phyloP scores from a whole-genome alignment of 2,113 vertebrate genomes.

The Bujurquina vittata region DNA sequence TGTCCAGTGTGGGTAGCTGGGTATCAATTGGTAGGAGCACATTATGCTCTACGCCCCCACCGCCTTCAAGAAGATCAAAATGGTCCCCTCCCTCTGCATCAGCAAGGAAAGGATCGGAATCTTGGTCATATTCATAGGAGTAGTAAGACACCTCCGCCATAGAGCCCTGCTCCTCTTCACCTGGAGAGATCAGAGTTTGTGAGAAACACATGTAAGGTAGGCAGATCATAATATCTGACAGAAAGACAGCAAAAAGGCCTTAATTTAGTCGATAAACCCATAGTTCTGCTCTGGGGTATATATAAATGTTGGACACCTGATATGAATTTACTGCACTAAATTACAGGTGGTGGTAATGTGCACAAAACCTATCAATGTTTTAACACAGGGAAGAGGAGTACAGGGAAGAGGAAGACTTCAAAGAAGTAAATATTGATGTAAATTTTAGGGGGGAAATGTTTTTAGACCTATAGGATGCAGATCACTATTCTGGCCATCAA shows the following conservation, averaged over 20 bases:
- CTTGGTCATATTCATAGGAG: slow-evolving; percentile 88
- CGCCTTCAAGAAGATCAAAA: slow-evolving; percentile 63
- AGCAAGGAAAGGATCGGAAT: slow-evolving; percentile 79
- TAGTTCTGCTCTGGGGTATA: too few species aligned
- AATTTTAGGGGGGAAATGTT: neutral
- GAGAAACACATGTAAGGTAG: neutral
- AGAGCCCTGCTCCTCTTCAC: slow-evolving; percentile 81
- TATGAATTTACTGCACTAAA: neutral
- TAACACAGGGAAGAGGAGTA: neutral
- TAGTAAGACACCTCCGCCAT: slow-evolving; percentile 87
- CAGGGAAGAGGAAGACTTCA: neutral
- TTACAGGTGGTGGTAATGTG: neutral
- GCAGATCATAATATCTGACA: neutral
- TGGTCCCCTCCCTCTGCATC: slow-evolving; percentile 77
- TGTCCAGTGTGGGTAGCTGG: slow-evolving; percentile 70
- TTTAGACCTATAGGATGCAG: neutral
- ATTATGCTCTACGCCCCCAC: slow-evolving; percentile 47
- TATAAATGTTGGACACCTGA: neutral
- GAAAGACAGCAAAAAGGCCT: too few species aligned
- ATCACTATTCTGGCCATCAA: neutral
- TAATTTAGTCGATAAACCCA: neutral
- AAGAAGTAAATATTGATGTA: neutral
- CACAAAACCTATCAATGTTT: neutral
- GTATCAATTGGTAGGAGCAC: slow-evolving; percentile 40
- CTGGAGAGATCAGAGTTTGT: slow-evolving; percentile 45